Base-by-base conservation (phyloP, 1,140 invertebrate genomes). In the Akabosia matsudoensis region DNA sequence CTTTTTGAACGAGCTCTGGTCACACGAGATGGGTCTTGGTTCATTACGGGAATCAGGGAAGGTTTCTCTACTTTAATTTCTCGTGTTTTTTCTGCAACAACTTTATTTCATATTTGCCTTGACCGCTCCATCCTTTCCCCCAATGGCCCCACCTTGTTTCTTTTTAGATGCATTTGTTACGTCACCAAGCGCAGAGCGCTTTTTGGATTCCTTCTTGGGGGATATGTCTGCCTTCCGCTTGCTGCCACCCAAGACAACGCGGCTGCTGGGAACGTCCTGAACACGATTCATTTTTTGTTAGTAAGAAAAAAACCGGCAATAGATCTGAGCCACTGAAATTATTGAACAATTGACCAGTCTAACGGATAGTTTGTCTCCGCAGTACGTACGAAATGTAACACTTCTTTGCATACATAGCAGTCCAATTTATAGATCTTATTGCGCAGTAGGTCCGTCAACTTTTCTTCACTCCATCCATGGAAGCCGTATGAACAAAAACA, bases 141-240 rank as follows among this genome's bases (percentile, higher is more conserved):
- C 70, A 16, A 56, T 45, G 18, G n/a, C n/a, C n/a, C n/a, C 33
- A 24, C n/a, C 51, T 2, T 67, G 67, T 18, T 74, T 76, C 34
- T 77, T 72, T 26, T 74, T 76, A 2, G 61, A 24, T 33, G 74
- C 90, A 86, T 93, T 93, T 1, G 91, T 93, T 67, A 93, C 88
- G 82, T 93, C 92, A 78, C 90, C 90, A 81, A 93, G 89, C 1
- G 91, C 91, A 74, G 89, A 89, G 82, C 91, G 85, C 83, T 92
- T 93, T n/a, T 82, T 81, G 28, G 78, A 83, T 84, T 84, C 85
- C 70, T 86, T 85, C 1, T 83, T 71, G 1, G 87, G 87, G 0
- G 86, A 88, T 45, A 83, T 84, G 24, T 88, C 87, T 0, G 87
- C 86, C 84, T 88, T 88, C 56, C 87, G 80, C 79, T 88, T 88